Evolutionary conservation across 2,113 vertebrate genomes (phyloP).

Genomic region (Panthera leo): DNA sequence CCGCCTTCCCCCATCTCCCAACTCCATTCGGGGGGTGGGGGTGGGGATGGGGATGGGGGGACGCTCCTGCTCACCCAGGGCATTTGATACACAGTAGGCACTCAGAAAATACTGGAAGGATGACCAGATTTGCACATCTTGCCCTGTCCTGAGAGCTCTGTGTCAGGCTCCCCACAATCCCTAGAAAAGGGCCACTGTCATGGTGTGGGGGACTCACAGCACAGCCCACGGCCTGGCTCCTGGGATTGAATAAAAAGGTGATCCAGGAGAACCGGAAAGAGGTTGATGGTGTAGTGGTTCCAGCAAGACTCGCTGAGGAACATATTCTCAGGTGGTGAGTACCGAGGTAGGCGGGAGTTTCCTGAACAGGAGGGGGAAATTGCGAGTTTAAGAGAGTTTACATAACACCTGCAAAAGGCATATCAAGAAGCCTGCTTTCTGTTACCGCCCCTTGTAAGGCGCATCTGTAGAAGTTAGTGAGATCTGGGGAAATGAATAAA

Average conservation of each 20-base stretch:
- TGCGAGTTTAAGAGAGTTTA: background rate
- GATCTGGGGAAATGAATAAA: background rate
- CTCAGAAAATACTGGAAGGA: background rate
- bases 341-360: background rate
- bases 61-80: background rate
- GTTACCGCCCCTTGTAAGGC: background rate
- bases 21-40: background rate
- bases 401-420: background rate
- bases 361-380: background rate
- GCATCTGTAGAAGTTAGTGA: background rate
- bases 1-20: background rate
- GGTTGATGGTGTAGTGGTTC: no score
- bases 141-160: background rate
- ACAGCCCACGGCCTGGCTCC: background rate
- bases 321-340: background rate
- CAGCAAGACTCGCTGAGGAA: background rate
- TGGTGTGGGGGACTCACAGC: accelerated
- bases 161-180: background rate
- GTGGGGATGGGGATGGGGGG: no score
- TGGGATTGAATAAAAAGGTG: background rate
- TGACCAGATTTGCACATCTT: background rate
- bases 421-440: no score
- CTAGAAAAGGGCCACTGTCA: background rate
- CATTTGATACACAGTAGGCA: background rate
- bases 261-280: background rate